Evolutionary conservation across 2,113 vertebrate genomes (phyloP), one percentile per base, ranked within the genome.

Genomic region (Zingel zingel): DNA sequence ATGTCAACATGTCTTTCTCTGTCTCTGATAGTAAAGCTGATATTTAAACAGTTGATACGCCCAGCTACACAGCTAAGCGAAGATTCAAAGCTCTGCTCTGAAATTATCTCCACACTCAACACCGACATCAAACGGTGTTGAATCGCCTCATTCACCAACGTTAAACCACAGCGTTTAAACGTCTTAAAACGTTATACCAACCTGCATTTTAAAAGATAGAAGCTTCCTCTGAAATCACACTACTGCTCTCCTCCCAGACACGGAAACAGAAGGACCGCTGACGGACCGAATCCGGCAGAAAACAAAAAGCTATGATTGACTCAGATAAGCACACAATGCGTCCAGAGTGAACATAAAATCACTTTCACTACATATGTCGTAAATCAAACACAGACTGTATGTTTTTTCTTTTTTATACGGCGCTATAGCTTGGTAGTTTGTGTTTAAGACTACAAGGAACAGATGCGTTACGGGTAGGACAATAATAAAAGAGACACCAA

Each of bases 131-230:
- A 6, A 11, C 1, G 1, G 25, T 9, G 7, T 25, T 3, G 10
- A 14, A 2, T 9, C 2, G 1, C 16, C 7, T 43, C 16, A 12
- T 16, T 45, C 1, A 15, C 0, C 5, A 14, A 13, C 0, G 2
- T 7, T 50, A 27, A 25, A 56, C 0, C 2, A n/a, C 0, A 1
- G 1, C 0, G 5, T 61, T 53, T 51, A 30, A 33, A 57, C 3
- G 2, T 15, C 0, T 2, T 14, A 16, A 0, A 7, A 64, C 72
- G 23, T 0, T 50, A 25, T n/a, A 91, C 92, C 30, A 54, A 95
- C 95, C 95, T 96, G 95, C 95, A 96, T 96, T 80, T 72, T 89
- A 45, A 63, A n/a, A 36, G 27, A 72, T 15, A 16, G 57, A 48
- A 25, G 6, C 30, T 27, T 74, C 25, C 33, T 33, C 50, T 78